Evolutionary conservation across 2,113 vertebrate genomes (phyloP).

Genomic region (Phrynocephalus versicolor): DNA sequence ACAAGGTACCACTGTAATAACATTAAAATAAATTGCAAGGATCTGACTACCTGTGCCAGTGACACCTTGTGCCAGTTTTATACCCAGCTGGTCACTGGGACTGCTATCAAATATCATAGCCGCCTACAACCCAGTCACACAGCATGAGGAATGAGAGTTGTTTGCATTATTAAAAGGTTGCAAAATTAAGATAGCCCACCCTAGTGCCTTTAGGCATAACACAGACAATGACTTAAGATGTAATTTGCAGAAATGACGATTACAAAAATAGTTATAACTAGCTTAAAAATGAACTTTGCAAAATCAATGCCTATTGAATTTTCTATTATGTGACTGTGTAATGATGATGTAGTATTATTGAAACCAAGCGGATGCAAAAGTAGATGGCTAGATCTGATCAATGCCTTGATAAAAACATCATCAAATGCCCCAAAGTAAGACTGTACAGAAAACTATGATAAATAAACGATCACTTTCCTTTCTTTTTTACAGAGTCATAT

Average conservation of each 20-base stretch:
- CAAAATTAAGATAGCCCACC: not conserved
- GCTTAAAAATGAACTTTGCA: conserved; percentile 30
- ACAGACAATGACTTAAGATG: no score
- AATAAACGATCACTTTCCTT: not conserved
- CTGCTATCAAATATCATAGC: no score
- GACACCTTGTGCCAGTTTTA: no score
- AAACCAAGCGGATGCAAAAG: not conserved
- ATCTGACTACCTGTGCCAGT: no score
- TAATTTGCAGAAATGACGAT: no score
- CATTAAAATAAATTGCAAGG: no score
- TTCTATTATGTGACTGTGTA: not conserved
- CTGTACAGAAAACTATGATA: not conserved
- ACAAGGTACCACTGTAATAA: no score
- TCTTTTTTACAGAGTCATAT: not conserved
- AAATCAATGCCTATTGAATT: conserved; percentile 38
- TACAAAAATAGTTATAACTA: not conserved
- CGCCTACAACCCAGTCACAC: no score
- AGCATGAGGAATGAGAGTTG: no score
- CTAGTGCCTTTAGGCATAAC: no score
- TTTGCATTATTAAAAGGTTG: no score
- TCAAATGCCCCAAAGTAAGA: not conserved
- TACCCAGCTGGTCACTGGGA: no score
- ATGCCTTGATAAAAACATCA: not conserved
- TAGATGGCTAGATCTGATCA: not conserved
- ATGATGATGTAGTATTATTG: not conserved